phyloP scores from a whole-genome alignment of 2,113 vertebrate species.

The Coreoperca whiteheadi region DNA sequence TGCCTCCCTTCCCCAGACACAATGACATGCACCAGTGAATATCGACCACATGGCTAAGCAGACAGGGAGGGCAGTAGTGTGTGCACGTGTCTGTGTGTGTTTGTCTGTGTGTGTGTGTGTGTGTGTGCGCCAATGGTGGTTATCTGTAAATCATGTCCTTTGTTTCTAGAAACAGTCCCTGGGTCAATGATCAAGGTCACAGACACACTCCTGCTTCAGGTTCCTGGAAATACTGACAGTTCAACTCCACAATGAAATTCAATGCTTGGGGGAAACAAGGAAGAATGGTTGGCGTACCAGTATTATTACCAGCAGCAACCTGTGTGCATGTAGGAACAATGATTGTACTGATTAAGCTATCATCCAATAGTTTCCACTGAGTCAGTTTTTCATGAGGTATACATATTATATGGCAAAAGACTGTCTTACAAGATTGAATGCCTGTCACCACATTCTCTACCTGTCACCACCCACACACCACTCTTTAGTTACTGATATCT shows the following conservation, averaged over 20 bases:
- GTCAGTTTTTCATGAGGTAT: neutral
- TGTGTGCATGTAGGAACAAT: neutral
- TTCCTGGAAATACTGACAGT: conserved; percentile 31
- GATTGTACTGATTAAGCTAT: conserved; percentile 5
- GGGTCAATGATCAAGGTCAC: conserved; percentile 66
- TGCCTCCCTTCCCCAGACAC: conserved; percentile 67
- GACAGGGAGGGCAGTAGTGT: conserved; percentile 24
- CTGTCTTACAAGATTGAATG: neutral
- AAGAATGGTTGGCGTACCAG: no score
- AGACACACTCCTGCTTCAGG: conserved; percentile 26
- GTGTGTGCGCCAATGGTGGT: conserved; percentile 1
- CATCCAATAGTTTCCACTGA: neutral
- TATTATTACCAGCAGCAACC: neutral
- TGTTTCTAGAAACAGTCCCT: conserved; percentile 55
- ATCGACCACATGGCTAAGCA: conserved; percentile 65
- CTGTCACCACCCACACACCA: neutral
- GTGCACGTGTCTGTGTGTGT: conserved; percentile 12
- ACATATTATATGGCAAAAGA: no score
- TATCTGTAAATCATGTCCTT: conserved; percentile 65
- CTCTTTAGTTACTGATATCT: neutral
- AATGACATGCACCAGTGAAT: conserved; percentile 72
- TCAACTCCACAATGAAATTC: neutral
- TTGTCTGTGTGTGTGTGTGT: conserved; percentile 5
- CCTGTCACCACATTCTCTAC: neutral
- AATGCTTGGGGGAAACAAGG: neutral